Evolutionary conservation across 2,113 vertebrate genomes (phyloP).

Genomic region (Antennarius striatus): DNA sequence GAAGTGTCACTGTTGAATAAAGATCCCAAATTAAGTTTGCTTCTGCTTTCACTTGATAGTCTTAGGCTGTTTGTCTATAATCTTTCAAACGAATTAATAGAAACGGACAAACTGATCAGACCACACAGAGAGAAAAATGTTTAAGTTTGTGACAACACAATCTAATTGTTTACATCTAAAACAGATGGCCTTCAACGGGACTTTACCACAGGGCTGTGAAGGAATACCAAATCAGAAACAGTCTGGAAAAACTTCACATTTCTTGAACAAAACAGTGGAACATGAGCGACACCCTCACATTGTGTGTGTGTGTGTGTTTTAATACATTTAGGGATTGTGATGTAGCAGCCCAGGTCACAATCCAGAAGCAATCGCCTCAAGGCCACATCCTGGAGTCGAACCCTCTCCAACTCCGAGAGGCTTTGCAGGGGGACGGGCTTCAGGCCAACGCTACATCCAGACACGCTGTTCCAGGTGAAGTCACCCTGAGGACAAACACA

Average conservation of each 20-base stretch:
- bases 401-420: conserved; percentile 93
- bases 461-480: conserved; percentile 96
- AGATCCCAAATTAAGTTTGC: not conserved
- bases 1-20: not conserved
- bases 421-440: conserved; percentile 94
- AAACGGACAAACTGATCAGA: no score
- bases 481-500: conserved; percentile 83
- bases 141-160: no score
- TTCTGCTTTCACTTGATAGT: not conserved
- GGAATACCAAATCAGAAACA: no score
- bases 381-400: conserved; percentile 94
- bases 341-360: conserved; percentile 92
- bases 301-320: not conserved
- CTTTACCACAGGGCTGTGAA: no score
- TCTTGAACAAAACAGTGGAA: no score
- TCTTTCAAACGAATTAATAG: no score
- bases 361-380: conserved; percentile 90
- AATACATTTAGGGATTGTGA: conserved; percentile 96
- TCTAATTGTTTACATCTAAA: no score
- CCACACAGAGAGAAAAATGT: no score
- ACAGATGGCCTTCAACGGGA: no score
- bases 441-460: conserved; percentile 87
- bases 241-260: no score
- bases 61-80: not conserved
- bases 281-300: no score